Evolutionary conservation across 2,113 vertebrate species (phyloP).

Genomic region (Eira barbara): DNA sequence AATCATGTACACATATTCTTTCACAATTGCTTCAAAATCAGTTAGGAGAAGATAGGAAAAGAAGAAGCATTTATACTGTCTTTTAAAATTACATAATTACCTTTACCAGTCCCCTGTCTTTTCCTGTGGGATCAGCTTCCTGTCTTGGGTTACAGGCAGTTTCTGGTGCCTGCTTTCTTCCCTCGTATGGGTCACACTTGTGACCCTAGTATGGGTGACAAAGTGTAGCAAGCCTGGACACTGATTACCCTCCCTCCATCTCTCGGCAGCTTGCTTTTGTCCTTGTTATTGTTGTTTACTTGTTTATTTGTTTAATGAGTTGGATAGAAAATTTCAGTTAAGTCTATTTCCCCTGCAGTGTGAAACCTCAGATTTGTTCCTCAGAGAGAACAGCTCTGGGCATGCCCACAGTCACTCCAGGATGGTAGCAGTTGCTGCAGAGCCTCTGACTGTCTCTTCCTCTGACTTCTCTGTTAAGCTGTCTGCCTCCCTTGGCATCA

Average conservation of each 20-base stretch:
- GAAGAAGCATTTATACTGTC: not conserved
- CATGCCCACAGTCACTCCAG: not conserved
- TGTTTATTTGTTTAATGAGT: not conserved
- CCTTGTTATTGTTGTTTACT: not conserved
- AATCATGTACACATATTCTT: not conserved
- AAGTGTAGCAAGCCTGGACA: not conserved
- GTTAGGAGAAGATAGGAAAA: not conserved
- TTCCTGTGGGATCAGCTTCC: not conserved
- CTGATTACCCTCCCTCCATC: not conserved
- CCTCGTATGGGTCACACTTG: not conserved
- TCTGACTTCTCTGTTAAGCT: not conserved
- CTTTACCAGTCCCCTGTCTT: not conserved
- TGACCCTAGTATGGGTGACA: not conserved
- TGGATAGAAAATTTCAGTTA: not conserved
- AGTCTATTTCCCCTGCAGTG: not conserved
- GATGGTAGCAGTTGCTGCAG: not conserved
- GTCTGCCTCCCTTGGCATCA: not conserved
- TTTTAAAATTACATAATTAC: not conserved
- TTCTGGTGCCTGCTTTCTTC: not conserved
- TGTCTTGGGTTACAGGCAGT: not conserved
- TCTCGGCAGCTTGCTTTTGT: not conserved
- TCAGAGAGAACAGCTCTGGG: not conserved
- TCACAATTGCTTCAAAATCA: not conserved
- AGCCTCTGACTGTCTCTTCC: not conserved
- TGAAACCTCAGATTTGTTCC: not conserved